Evolutionary conservation across 2,797 vertebrate species (phyloP), one percentile per base, ranked within the genome.

Genomic region (Xyrichtys novacula): DNA sequence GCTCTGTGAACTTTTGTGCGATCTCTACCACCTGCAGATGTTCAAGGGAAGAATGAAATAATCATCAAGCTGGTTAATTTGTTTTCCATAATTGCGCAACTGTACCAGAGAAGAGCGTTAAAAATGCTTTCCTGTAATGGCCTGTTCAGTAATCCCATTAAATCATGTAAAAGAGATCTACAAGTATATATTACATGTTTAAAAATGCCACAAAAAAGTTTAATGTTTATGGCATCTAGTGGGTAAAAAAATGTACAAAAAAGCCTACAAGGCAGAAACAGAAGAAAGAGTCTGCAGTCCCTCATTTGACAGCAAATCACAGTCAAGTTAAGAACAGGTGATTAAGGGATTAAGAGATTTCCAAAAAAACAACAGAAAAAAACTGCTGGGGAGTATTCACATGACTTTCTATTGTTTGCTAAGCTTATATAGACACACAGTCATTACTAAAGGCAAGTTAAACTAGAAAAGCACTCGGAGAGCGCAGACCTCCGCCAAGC

Each of bases 1-100:
- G 93, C 1, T 74, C 79, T 0, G 94, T 94, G 85, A 98, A 98
- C 78, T 95, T 97, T 80, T 86, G 94, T 0, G 97, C 97, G 0
- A 98, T 98, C 74, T 95, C 88, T 22, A 97, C 92, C 46, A 98
- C 97, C 91, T 92, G 70, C 3, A 58, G 42, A 58, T 25, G 3
- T 49, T 75, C 0, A 2, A 10, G 34, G 16, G 80, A 47, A 38
- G 9, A 2, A 16, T 22, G 39, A 25, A 25, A 46, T 46, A 7
- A 25, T 12, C 22, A 46, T 19, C 20, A 3, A 42, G 20, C 11
- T n/a, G n/a, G 3, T 42, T 42, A 38, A 3, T 8, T 8, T 20
- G 6, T 20, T 11, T 43, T 43, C 40, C n/a, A n/a, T n/a, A 7
- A 17, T 17, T n/a, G 16, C 7, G 39, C 17, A n/a, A 19, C 3